Conservation (phyloP, 2,797 vertebrate genomes). For the Luscinia megarhynchos region DNA sequence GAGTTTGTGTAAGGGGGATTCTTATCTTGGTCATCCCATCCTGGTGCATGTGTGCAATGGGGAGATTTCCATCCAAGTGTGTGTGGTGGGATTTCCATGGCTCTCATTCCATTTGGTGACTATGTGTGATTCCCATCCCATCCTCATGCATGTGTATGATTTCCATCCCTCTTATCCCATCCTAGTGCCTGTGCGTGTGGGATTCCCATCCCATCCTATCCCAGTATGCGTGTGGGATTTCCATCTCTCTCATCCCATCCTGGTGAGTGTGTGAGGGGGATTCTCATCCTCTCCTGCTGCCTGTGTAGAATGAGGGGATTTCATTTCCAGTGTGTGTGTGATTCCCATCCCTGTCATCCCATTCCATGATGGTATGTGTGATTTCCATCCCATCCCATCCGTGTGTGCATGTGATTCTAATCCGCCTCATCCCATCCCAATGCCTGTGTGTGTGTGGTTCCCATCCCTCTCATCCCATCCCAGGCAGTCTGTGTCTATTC, state of each 20-base stretch:
- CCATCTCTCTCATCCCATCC: not conserved
- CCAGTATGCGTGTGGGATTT: not conserved
- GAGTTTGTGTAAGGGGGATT: not conserved
- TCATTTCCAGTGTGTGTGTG: not conserved
- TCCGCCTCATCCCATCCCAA: not conserved
- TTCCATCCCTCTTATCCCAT: not conserved
- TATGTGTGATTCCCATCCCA: not conserved
- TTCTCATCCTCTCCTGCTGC: not conserved
- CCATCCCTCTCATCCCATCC: not conserved
- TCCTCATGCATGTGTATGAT: accelerated
- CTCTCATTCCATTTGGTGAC: not conserved
- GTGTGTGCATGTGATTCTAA: not conserved
- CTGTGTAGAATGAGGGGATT: not conserved
- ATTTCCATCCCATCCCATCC: not conserved
- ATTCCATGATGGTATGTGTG: not conserved
- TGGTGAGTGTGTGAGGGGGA: not conserved
- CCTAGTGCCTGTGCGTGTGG: not conserved
- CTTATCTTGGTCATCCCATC: not conserved
- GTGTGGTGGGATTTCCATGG: not conserved
- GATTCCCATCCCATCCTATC: not conserved
- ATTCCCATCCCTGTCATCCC: not conserved
- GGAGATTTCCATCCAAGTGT: not conserved
- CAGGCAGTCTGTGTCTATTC: not conserved
- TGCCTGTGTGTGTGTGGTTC: not conserved
- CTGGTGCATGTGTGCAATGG: accelerated